phyloP scores from a whole-genome alignment of 1,140 invertebrate species.

The Subanguina moxae region DNA sequence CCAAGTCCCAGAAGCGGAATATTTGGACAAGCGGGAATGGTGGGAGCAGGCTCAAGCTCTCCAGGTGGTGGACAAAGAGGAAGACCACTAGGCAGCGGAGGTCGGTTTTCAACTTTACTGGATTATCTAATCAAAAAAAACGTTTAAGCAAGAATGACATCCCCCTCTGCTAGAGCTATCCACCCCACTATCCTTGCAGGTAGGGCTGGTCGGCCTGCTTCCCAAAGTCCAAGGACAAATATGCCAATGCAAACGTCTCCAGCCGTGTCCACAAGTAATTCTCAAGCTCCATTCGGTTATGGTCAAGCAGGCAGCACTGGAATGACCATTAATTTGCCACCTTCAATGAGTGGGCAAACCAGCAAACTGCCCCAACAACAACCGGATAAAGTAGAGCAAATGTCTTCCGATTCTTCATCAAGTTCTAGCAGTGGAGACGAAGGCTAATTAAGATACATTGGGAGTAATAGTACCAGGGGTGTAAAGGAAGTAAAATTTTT shows the following conservation, averaged over 20 bases:
- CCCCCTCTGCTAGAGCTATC: not conserved
- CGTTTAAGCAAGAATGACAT: not conserved
- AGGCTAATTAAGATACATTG: constrained; percentile 2
- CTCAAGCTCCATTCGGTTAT: not conserved
- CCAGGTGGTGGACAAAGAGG: not conserved
- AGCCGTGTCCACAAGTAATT: not conserved
- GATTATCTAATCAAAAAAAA: too few relatives aligned
- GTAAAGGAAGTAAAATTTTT: too few relatives aligned
- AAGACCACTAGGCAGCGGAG: not conserved
- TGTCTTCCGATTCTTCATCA: constrained; percentile 38
- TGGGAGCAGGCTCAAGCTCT: not conserved
- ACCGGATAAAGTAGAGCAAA: constrained; percentile 28
- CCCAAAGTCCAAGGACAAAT: constrained; percentile 3
- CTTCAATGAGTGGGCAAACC: not conserved
- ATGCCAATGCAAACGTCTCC: not conserved
- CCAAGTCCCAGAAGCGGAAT: not conserved
- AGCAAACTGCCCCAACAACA: not conserved
- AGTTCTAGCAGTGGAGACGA: constrained; percentile 38
- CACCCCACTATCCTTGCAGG: not conserved
- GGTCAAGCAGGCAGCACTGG: not conserved
- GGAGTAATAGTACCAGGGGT: too few relatives aligned
- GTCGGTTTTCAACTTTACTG: too few relatives aligned
- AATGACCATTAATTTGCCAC: not conserved
- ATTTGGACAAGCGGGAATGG: not conserved
- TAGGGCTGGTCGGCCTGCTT: not conserved